Base-by-base conservation (phyloP, 1,140 invertebrate species). In the Homalodisca vitripennis region DNA sequence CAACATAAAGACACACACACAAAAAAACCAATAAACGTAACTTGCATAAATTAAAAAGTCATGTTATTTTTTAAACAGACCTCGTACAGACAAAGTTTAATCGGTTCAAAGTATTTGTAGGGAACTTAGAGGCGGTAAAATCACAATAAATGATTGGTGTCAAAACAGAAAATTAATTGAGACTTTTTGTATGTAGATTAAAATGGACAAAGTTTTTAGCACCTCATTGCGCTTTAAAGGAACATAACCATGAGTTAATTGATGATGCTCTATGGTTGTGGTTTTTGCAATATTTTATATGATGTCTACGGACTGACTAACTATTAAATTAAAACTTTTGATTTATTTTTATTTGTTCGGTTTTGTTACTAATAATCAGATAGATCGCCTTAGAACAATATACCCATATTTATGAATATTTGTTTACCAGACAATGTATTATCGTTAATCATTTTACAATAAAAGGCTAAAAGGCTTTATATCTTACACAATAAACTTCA, bases 41-140 rank as follows among this genome's bases (percentile, higher is more conserved):
- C n/a, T n/a, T n/a, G n/a, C n/a, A n/a, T n/a, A n/a, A n/a, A n/a
- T n/a, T n/a, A n/a, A n/a, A n/a, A n/a, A n/a, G n/a, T n/a, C n/a
- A n/a, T n/a, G n/a, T n/a, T n/a, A n/a, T n/a, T n/a, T n/a, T n/a
- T n/a, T n/a, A n/a, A n/a, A n/a, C n/a, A n/a, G n/a, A n/a, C n/a
- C n/a, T n/a, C 48, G 48, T 3, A 3, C 22, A 3, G 48, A 51
- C 22, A 51, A 20, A 22, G 48, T 14, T n/a, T 14, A 51, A 20
- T 51, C 48, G 3, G 48, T 12, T 3, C 48, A 51, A n/a, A 51
- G 48, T 51, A 51, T 51, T 51, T 51, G 48, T 6, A 51, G 48
- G 22, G 48, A 51, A n/a, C 22, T 51, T 51, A 51, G 22, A 3
- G 48, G 17, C 48, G 6, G 6, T n/a, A 51, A 51, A n/a, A 51